These are phyloP conservation scores for Panagrolaimus sp. DNA, from an alignment of 1,140 invertebrate species.

Conservation along the genomic window DNA sequence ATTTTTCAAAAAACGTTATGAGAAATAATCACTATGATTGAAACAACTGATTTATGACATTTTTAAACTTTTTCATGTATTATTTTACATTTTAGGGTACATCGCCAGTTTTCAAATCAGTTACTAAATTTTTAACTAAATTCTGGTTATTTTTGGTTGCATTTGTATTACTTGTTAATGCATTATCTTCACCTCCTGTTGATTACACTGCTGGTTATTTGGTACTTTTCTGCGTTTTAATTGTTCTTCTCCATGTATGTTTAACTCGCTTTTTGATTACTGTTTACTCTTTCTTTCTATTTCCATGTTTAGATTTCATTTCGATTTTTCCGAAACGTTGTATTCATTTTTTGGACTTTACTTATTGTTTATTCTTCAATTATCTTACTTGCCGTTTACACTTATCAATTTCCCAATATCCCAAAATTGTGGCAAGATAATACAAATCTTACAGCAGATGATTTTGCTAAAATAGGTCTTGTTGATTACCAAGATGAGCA, in stretches of 20 bases:
- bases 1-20: no score
- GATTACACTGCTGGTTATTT: constrained; percentile 52
- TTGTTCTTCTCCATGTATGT: constrained; percentile 43
- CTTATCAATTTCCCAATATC: constrained; percentile 94
- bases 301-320: constrained; percentile 73
- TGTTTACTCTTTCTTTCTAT: not conserved
- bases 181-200: constrained; percentile 24
- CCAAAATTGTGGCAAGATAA: constrained; percentile 75
- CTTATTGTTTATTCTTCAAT: constrained; percentile 93
- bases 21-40: no score
- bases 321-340: constrained; percentile 78
- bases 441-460: constrained; percentile 40
- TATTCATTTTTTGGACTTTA: constrained; percentile 90
- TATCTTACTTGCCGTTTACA: constrained; percentile 87
- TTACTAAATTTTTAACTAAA: constrained; percentile 31
- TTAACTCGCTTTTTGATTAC: constrained; percentile 13
- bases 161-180: constrained; percentile 45
- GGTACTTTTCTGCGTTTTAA: constrained; percentile 40
- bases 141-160: constrained; percentile 53
- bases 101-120: constrained; percentile 23
- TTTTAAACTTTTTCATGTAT: constrained; percentile 12
- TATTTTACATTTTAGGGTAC: constrained; percentile 31
- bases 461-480: constrained; percentile 48
- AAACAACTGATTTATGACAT: not conserved
- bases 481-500: constrained; percentile 35